Base-by-base conservation (phyloP, 1,140 invertebrate genomes). In the Brachionus manjavacas region DNA sequence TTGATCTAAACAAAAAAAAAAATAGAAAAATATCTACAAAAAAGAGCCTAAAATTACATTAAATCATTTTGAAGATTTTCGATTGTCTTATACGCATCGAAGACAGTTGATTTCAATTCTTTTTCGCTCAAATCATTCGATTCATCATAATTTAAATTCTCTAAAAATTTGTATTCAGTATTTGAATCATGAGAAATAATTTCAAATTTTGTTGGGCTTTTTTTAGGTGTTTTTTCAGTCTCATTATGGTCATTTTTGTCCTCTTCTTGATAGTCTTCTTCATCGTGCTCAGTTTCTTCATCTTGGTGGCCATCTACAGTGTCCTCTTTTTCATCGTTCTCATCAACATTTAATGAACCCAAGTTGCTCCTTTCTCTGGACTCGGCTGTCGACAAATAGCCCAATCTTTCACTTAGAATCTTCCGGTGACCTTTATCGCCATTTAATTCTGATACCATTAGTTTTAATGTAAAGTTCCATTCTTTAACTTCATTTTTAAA, bases 71-170 rank as follows among this genome's bases (percentile, higher is more conserved):
- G 79, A 11, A 81, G 52, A 35, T 43, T 28, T 46, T 68, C 52
- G 3, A 81, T 81, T 11, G 79, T 81, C 46, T 60, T 64, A 43
- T 43, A 64, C 39, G 79, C 52, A 14, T 81, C 46, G 23, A 81
- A 81, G 23, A 81, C 79, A 14, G 52, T 81, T 1, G 79, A 81
- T 14, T 68, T 81, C 12, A 81, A 55, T 25, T 81, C 79, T 4
- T 81, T n/a, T 81, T 81, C 79, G 12, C 39, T 64, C 39, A 81
- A 81, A 66, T 81, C 49, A 49, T 76, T 76, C 23, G 72, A 76
- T 1, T 81, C 79, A 43, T 81, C 79, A 14, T 64, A 25, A 41
- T 9, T 41, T 41, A 81, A 28, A 68, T 64, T 60, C 0, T 81
- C 79, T 14, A 81, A 81, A 64, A 68, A 60, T 60, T 68, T 60